These are phyloP conservation scores for Apotomis turbidana DNA, from an alignment of 2,888 invertebrate species.

Conservation along the genomic window DNA sequence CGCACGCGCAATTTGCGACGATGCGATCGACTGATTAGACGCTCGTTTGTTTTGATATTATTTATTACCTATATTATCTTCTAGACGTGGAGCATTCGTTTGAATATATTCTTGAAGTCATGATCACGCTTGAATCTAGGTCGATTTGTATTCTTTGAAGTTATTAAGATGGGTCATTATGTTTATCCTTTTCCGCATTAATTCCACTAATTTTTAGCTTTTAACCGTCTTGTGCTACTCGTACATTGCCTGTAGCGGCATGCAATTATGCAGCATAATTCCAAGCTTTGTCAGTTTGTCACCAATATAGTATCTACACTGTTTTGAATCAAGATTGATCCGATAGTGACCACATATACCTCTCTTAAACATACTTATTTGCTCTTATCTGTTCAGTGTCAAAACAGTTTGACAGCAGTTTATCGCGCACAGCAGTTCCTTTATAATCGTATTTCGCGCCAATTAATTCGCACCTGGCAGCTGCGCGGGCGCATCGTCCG, in stretches of 20 bases:
- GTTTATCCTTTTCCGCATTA: neutral
- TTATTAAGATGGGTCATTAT: neutral
- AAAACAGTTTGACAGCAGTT: conserved; percentile 14
- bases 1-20: conserved; percentile 48
- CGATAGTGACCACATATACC: neutral
- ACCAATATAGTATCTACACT: no score
- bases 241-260: neutral
- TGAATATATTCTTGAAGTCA: neutral
- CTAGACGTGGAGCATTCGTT: conserved; percentile 1
- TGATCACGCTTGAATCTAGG: neutral
- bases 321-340: no score
- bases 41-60: conserved; percentile 50
- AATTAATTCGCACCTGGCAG: conserved; percentile 55
- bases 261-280: no score
- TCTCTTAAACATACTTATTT: neutral
- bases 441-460: conserved; percentile 38
- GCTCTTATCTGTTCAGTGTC: neutral
- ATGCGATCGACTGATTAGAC: conserved; percentile 49
- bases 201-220: neutral
- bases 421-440: conserved; percentile 6
- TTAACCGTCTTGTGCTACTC: no score
- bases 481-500: conserved; percentile 54
- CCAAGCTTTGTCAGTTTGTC: no score
- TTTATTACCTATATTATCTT: conserved; percentile 44
- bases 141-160: neutral